Conservation (phyloP, 2,113 vertebrate species). For the Sylvia atricapilla region DNA sequence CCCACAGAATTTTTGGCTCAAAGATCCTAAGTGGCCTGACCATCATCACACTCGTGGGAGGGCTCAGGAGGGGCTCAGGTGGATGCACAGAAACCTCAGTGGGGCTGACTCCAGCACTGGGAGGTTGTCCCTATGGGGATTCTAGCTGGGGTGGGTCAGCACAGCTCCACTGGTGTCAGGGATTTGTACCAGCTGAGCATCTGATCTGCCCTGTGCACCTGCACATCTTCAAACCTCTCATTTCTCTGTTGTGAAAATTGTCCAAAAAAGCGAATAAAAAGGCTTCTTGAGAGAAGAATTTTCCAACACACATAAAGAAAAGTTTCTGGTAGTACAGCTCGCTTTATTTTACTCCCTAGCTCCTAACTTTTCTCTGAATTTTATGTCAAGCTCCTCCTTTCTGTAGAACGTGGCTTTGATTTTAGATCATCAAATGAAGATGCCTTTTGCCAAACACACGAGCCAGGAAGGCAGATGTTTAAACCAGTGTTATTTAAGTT, state of each 20-base stretch:
- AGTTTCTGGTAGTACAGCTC: neutral
- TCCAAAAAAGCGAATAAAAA: neutral
- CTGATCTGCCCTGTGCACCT: neutral
- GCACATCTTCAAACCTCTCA: neutral
- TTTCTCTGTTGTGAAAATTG: neutral
- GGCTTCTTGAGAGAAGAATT: neutral
- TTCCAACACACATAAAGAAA: neutral
- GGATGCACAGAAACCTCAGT: neutral
- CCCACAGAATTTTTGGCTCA: neutral
- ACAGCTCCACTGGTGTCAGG: neutral
- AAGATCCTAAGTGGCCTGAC: neutral
- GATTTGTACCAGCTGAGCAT: neutral
- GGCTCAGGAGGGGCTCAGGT: neutral
- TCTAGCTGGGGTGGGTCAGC: neutral
- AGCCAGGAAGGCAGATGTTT: neutral
- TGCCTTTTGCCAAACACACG: neutral
- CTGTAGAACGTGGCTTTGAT: neutral
- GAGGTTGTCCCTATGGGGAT: neutral
- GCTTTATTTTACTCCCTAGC: neutral
- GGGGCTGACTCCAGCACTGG: neutral
- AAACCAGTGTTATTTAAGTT: neutral
- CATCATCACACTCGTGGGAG: accelerated
- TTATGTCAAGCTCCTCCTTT: neutral
- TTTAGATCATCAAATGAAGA: neutral
- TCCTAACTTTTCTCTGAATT: neutral